These are phyloP conservation scores for Pseudocheirus occidentalis DNA, from an alignment of 2,797 vertebrate genomes.

Conservation along the genomic window DNA sequence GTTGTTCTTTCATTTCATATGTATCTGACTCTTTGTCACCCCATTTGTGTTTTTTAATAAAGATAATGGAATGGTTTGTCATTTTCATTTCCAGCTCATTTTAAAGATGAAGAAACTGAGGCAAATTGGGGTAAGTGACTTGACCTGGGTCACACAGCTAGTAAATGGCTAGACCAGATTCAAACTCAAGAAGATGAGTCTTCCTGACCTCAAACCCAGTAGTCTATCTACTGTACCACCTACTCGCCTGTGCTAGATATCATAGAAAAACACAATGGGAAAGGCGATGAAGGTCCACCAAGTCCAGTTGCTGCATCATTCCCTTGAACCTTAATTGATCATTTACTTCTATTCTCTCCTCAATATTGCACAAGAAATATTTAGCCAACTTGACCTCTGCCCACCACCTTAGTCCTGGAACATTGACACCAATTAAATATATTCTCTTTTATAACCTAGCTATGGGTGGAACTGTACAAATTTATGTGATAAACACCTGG, in stretches of 20 bases:
- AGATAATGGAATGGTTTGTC: too few relatives aligned
- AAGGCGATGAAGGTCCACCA: not conserved
- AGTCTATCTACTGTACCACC: not conserved
- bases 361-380: not conserved
- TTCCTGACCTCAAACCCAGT: not conserved
- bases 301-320: not conserved
- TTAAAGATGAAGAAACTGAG: not conserved
- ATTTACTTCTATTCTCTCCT: not conserved
- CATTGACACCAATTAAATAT: not conserved
- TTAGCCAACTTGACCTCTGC: not conserved
- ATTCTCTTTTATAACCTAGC: not conserved
- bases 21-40: too few relatives aligned
- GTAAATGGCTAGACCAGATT: not conserved
- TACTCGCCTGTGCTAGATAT: not conserved
- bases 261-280: not conserved
- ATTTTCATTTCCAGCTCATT: not conserved
- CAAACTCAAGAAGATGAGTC: not conserved
- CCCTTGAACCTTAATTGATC: not conserved
- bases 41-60: too few relatives aligned
- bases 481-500: not conserved
- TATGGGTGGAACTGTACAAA: not conserved
- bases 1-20: too few relatives aligned
- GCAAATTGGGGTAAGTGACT: not conserved
- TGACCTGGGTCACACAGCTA: not conserved
- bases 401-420: not conserved